Base-by-base conservation (phyloP, 2,888 invertebrate species). In the Ophion costatus region DNA sequence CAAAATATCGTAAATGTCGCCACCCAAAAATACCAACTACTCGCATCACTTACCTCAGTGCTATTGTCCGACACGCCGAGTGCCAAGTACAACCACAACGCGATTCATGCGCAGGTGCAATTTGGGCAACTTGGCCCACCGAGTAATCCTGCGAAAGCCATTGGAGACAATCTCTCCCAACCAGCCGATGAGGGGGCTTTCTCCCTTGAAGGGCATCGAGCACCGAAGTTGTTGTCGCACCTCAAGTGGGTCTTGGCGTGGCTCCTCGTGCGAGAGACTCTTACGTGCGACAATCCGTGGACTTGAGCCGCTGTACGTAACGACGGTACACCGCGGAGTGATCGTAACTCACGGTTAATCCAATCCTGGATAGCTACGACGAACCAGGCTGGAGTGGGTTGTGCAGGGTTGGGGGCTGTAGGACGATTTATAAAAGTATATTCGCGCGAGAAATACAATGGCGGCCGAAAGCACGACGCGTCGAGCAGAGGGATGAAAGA, bases 321-420 rank as follows among this genome's bases (percentile, higher is more conserved):
- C 20, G 59, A 74, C 61, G 67, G 80, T 71, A 63, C 63, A 57
- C 67, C 33, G 51, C 51, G 59, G 73, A 82, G 87, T 83, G 83
- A 88, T 88, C 90, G 89, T 91, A 91, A 91, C 90, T 91, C 91
- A 89, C 86, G 71, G 88, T 89, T 91, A 91, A 91, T 91, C 91
- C 90, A 91, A 91, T 91, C 90, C 90, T 80, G 80, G 63, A 77
- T 85, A 83, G 73, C 73, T 80, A 82, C 71, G 80, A 17, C 66
- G 74, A 38, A 71, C 22, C 14, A 10, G 20, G 70, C 33, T 29
- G 69, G 10, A 66, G 84, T 74, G 56, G 66, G 61, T 6, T 51
- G 80, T n/a, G 63, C 76, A 42, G 73, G 75, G 78, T 22, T 75
- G 67, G 78, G 73, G 22, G 78, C 81, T 75, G 87, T 86, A 84